Evolutionary conservation across 2,113 vertebrate species (phyloP).

Genomic region (Artemisiospiza belli): DNA sequence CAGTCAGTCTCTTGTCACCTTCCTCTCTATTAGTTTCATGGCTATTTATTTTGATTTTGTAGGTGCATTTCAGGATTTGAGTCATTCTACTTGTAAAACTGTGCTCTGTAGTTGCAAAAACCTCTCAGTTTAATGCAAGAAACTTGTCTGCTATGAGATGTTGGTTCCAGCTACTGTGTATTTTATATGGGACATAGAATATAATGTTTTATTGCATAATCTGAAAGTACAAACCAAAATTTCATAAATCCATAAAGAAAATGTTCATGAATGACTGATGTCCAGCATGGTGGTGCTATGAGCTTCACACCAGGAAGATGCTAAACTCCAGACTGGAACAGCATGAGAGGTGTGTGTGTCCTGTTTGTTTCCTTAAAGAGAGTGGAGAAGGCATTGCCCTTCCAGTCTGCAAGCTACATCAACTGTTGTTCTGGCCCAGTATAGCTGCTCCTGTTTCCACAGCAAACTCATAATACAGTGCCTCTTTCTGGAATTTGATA

Average conservation of each 20-base stretch:
- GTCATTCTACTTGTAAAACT: neutral
- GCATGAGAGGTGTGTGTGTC: neutral
- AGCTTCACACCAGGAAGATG: neutral
- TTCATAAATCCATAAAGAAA: neutral
- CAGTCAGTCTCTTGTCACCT: neutral
- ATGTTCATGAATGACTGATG: neutral
- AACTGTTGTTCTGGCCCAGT: neutral
- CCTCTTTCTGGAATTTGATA: neutral
- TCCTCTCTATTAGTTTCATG: neutral
- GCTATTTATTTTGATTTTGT: neutral
- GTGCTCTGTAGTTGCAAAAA: neutral
- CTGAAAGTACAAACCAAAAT: neutral
- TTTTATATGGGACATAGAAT: neutral
- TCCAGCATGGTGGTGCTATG: neutral
- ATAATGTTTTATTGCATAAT: neutral
- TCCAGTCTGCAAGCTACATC: neutral
- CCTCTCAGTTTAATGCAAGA: neutral
- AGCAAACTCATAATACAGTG: neutral
- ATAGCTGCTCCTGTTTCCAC: neutral
- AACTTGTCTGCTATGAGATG: neutral
- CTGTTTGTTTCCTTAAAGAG: neutral
- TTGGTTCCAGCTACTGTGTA: fast-evolving
- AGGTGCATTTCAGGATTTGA: neutral
- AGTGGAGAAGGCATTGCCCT: neutral
- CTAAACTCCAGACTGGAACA: neutral